Evolutionary conservation across 2,888 invertebrate genomes (phyloP), one percentile per base, ranked within the genome.

Genomic region (Darwinula stevensoni): DNA sequence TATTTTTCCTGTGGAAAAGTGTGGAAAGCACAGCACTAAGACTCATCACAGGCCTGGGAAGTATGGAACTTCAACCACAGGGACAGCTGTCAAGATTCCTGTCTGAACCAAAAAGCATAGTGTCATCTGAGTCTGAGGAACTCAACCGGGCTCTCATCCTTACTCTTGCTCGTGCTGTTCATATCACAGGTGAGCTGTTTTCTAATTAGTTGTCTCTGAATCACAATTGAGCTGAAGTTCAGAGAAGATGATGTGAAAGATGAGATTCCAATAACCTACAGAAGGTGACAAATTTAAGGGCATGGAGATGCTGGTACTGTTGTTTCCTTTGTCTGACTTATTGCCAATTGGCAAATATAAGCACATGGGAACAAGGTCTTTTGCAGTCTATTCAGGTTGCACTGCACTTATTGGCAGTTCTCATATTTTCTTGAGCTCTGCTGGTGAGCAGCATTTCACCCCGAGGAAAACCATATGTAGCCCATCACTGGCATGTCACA

Each of bases 61-160:
- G 78, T 41, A 71, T 76, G 0, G 88, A 88, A 46, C 80, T 91
- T 0, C 86, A 88, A 46, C 71, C 84, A 2, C 86, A 86, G 50
- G 22, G 22, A 22, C 14, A 28, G 12, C 60, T 88, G 40, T 80
- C 84, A 0, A 61, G 84, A 27, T 75, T 80, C 44, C 64, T 82
- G n/a, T 71, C 68, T 12, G 88, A 88, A 43, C 73, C 75, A 1
- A 88, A 88, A 53, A 70, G 76, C 0, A 62, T 84, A 1, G 72
- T 88, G 0, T 86, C 84, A 0, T 69, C 71, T 0, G 91, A 91
- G 51, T 86, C 84, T 2, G 91, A 91, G 49, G 91, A 91, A 49
- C 54, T 91, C 9, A 91, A 91, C 51, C 58, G 82, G 34, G 80
- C 78, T 1, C 55, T 91, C n/a, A 82, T 91, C 2, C 58, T 91